These are phyloP conservation scores for Opisthocomus hoazin DNA, from an alignment of 2,113 vertebrate species.

Conservation along the genomic window DNA sequence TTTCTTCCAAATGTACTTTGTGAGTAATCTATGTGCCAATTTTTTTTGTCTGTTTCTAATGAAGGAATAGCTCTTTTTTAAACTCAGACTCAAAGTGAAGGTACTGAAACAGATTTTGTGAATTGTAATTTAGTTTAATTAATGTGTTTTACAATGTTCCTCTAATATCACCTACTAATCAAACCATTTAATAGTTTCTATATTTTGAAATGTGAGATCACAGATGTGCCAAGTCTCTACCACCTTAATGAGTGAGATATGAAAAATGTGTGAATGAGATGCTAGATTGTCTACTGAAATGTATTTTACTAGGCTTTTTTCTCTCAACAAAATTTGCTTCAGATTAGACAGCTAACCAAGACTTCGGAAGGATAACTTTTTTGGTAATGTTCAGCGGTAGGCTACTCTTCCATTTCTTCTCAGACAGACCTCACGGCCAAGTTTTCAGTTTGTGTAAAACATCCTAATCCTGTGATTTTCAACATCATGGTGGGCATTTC, in stretches of 20 bases:
- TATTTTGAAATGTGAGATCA: not conserved
- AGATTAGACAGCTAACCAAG: not conserved
- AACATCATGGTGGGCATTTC: not conserved
- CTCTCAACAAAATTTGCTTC: not conserved
- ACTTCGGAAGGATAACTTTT: not conserved
- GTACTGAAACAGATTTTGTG: not conserved
- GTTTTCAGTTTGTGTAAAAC: not conserved
- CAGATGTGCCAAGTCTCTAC: not conserved
- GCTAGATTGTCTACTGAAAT: not conserved
- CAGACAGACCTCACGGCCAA: not conserved
- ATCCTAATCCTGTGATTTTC: not conserved
- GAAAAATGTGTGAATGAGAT: not conserved
- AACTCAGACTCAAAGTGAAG: not conserved
- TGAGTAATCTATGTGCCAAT: not conserved
- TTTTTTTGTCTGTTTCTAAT: not conserved
- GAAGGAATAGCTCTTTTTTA: not conserved
- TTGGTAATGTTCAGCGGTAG: not conserved
- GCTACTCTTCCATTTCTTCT: not conserved
- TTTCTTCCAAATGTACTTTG: not conserved
- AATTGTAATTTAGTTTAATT: not conserved
- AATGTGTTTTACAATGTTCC: not conserved
- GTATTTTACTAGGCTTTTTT: not conserved
- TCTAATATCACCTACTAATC: not conserved
- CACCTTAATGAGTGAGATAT: not conserved
- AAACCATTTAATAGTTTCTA: not conserved